These are phyloP conservation scores for Tychaedon coryphoeus DNA, from an alignment of 2,113 vertebrate genomes.

Conservation along the genomic window DNA sequence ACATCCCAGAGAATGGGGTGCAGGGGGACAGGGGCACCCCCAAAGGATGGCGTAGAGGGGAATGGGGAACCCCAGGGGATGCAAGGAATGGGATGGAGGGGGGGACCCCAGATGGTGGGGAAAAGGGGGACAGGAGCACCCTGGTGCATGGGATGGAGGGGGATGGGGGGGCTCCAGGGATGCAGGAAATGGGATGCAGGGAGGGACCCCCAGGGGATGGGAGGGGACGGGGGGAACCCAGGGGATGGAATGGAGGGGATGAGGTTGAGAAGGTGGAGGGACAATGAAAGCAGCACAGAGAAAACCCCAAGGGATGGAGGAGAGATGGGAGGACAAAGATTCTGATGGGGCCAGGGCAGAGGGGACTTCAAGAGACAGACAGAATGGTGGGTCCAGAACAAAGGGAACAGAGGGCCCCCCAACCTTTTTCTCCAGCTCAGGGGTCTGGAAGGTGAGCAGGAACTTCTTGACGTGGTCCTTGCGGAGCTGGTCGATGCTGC, in stretches of 20 bases:
- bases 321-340: background rate
- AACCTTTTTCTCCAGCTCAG: slow-evolving; percentile 96
- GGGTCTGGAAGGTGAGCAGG: slow-evolving; percentile 93
- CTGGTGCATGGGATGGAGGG: background rate
- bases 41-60: background rate
- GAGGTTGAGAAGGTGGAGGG: background rate
- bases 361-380: background rate
- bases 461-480: slow-evolving; percentile 96
- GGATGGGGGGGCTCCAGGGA: background rate
- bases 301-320: background rate
- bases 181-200: background rate
- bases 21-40: background rate
- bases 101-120: background rate
- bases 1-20: background rate
- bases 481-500: slow-evolving; percentile 94
- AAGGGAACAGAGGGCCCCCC: background rate
- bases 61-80: too few relatives aligned
- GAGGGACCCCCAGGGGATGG: too few relatives aligned
- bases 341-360: background rate
- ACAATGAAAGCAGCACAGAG: background rate
- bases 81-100: background rate
- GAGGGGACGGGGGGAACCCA: background rate
- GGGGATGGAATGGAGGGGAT: background rate
- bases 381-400: accelerated
- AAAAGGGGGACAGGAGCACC: background rate